Conservation (phyloP, 2,888 invertebrate genomes). For the Parnassius mnemosyne region DNA sequence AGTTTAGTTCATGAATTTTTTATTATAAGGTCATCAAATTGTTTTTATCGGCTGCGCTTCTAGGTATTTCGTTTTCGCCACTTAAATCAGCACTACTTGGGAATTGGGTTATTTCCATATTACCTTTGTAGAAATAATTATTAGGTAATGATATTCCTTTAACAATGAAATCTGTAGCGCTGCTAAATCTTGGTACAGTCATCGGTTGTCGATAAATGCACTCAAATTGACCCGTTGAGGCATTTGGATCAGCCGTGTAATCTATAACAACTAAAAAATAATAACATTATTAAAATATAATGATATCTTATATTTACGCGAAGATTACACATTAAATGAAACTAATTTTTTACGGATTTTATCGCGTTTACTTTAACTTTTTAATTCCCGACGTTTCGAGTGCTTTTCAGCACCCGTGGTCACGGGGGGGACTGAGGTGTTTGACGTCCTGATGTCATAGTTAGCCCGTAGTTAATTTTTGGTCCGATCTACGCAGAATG, state of each 20-base stretch:
- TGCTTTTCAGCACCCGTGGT: too few relatives aligned
- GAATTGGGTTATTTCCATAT: conserved; percentile 44
- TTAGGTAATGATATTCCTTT: conserved; percentile 51
- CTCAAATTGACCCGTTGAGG: conserved; percentile 82
- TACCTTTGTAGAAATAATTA: conserved; percentile 64
- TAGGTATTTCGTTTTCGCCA: conserved; percentile 43
- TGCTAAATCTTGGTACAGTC: conserved; percentile 49
- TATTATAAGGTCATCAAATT: conserved; percentile 22
- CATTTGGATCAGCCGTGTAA: conserved; percentile 52
- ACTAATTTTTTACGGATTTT: too few relatives aligned
- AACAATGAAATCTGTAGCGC: conserved; percentile 49
- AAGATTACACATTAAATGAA: too few relatives aligned
- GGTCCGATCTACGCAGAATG: too few relatives aligned
- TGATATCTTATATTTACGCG: too few relatives aligned
- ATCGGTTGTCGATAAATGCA: conserved; percentile 70
- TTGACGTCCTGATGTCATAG: too few relatives aligned
- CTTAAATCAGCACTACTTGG: conserved; percentile 42
- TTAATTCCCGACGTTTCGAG: too few relatives aligned
- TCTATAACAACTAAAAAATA: conserved; percentile 79
- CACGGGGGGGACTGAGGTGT: too few relatives aligned
- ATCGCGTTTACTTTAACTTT: too few relatives aligned
- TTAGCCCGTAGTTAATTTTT: too few relatives aligned
- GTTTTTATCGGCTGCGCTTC: conserved; percentile 45
- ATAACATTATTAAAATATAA: conserved; percentile 15
- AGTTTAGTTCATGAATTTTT: too few relatives aligned